phyloP scores from a whole-genome alignment of 2,797 vertebrate genomes.

The Clangula hyemalis region DNA sequence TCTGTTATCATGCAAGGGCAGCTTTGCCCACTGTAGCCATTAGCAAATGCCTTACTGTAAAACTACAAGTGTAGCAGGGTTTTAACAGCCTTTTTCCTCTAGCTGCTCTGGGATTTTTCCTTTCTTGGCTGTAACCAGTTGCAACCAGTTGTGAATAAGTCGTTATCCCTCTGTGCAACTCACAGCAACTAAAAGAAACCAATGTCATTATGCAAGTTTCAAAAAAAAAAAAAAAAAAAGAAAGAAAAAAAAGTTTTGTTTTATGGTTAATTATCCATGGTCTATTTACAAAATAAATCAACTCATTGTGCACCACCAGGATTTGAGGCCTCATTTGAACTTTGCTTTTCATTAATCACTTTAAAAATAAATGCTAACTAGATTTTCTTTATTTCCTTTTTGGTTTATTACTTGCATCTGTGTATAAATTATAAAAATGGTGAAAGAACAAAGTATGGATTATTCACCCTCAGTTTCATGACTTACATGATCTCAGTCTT shows the following conservation, averaged over 20 bases:
- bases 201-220: constrained; percentile 64
- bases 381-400: constrained; percentile 6
- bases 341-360: constrained; percentile 77
- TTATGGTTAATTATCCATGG: constrained; percentile 80
- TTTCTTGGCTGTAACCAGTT: constrained; percentile 66
- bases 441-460: constrained; percentile 58
- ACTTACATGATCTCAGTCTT: constrained; percentile 66
- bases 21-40: neutral
- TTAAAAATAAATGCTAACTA: constrained; percentile 75
- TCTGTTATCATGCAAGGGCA: neutral
- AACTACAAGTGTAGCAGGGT: constrained; percentile 47
- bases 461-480: constrained; percentile 57
- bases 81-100: constrained; percentile 19
- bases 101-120: constrained; percentile 47
- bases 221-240: neutral
- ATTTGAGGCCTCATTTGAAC: constrained; percentile 78
- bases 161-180: constrained; percentile 68
- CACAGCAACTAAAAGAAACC: constrained; percentile 68
- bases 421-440: constrained; percentile 58
- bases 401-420: constrained; percentile 59
- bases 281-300: constrained; percentile 80
- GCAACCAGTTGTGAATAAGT: constrained; percentile 73
- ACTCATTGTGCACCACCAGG: constrained; percentile 75
- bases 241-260: constrained; percentile 66
- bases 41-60: neutral